These are phyloP conservation scores for Erebia epiphron DNA, from an alignment of 2,888 invertebrate species.

Conservation along the genomic window DNA sequence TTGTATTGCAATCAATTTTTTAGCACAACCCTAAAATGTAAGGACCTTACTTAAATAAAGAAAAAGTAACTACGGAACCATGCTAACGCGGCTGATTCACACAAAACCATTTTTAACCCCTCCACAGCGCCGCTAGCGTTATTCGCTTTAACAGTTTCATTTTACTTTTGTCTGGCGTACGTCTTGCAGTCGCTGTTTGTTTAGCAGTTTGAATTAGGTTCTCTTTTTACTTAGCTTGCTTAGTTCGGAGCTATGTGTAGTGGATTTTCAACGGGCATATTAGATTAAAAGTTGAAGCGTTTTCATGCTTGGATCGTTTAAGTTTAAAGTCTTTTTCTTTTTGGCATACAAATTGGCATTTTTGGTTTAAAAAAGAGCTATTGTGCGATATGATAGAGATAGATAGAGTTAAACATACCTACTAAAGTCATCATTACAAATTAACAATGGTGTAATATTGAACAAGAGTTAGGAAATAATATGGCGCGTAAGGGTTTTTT, in stretches of 20 bases:
- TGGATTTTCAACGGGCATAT: conserved; percentile 17
- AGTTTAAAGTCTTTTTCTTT: conserved; percentile 1
- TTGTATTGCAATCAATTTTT: no score
- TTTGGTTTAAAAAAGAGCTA: neutral
- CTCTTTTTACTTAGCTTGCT: conserved; percentile 41
- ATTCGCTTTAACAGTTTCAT: conserved; percentile 70
- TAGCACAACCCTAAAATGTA: no score
- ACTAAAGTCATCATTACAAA: no score
- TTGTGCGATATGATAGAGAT: no score
- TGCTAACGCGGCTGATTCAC: neutral
- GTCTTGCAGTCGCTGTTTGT: conserved; percentile 72
- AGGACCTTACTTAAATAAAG: neutral
- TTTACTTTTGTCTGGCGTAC: conserved; percentile 76
- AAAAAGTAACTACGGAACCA: neutral
- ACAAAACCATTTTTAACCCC: conserved; percentile 47
- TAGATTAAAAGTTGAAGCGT: conserved; percentile 22
- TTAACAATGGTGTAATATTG: no score
- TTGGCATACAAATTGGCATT: neutral
- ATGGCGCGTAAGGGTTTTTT: no score
- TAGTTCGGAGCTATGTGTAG: conserved; percentile 20
- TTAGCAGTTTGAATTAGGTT: conserved; percentile 73
- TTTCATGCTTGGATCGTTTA: conserved; percentile 19
- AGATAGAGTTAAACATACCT: no score
- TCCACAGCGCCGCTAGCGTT: conserved; percentile 58
- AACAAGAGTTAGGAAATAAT: no score